phyloP scores from a whole-genome alignment of 2,888 invertebrate species.

The Psylliodes chrysocephalus region DNA sequence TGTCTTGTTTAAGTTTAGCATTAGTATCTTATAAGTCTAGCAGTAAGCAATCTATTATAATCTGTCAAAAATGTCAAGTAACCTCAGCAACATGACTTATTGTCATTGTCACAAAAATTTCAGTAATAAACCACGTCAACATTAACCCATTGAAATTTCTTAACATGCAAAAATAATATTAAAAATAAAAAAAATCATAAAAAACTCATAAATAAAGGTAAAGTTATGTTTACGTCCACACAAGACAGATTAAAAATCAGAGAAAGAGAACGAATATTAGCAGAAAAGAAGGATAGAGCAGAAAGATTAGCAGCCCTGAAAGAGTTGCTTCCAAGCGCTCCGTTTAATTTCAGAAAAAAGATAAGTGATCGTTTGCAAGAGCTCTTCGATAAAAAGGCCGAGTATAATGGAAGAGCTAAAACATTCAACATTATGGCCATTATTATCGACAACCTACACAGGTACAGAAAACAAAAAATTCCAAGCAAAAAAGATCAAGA shows the following conservation, averaged over 20 bases:
- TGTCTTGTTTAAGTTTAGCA: too few relatives aligned
- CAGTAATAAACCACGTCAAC: background rate
- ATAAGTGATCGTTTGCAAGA: background rate
- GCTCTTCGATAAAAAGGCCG: background rate
- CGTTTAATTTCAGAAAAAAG: background rate
- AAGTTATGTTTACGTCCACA: slow-evolving; percentile 1
- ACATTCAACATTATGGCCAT: slow-evolving; percentile 3
- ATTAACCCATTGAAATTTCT: background rate
- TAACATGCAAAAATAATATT: too few relatives aligned
- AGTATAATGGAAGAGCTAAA: background rate
- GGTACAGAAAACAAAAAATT: background rate
- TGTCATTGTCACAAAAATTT: background rate
- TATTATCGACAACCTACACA: slow-evolving; percentile 3
- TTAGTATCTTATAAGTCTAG: too few relatives aligned
- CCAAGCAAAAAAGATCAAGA: background rate
- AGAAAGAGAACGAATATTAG: slow-evolving; percentile 5
- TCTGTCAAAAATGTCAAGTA: too few relatives aligned
- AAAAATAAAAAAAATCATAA: background rate
- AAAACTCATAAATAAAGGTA: background rate
- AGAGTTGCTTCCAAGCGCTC: slow-evolving; percentile 7
- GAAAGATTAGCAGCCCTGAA: slow-evolving; percentile 1
- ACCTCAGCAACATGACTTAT: background rate
- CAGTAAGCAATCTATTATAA: too few relatives aligned
- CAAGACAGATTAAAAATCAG: slow-evolving; percentile 1
- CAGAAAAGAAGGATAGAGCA: background rate